Base-by-base conservation (phyloP, 2,888 invertebrate genomes). In the Drosophila pegasa region DNA sequence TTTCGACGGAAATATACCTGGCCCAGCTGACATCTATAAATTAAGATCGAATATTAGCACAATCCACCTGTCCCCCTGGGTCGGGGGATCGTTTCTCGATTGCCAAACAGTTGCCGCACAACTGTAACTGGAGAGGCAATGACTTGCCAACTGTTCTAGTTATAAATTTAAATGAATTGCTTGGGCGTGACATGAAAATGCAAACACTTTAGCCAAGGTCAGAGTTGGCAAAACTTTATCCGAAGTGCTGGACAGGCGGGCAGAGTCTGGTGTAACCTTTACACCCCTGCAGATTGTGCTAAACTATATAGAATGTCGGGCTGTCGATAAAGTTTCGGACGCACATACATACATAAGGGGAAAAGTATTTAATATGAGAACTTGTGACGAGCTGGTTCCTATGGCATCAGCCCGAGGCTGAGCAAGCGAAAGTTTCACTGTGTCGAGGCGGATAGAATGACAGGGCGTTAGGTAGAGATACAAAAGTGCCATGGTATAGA, bases 161-260 rank as follows among this genome's bases (percentile, higher is more conserved):
- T 29, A 31, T 48, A 31, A 48, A 48, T 48, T 48, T 31, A 48
- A 48, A 48, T 31, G 31, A 48, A 48, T 48, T 31, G 47, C 47
- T 20, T 2, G 29, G 7, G 18, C 47, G 47, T 48, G 47, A 48
- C 47, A 48, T 29, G 47, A 31, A 31, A 48, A 14, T 20, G 14
- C 18, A 31, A 48, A 31, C 18, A 48, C 20, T 31, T 48, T 31
- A 18, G 12, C 14, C 31, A 48, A 31, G 47, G 47, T 20, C 47
- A 48, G 31, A 31, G 18, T 1, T 4, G 27, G 20, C 7, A 18
- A 48, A 48, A 47, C 29, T 29, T 18, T 29, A 27, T 47, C 29
- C 12, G 12, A 29, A 12, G 29, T 16, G 16, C 25, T 16, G 16
- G n/a, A 7, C 43, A 37, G 18, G 9, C 16, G 31, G 8, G 14